Percentiles rank a stretch among this genome's conserved stretches.
Conservation (phyloP, 2,888 invertebrate genomes). For the Eupithecia vulgata region DNA sequence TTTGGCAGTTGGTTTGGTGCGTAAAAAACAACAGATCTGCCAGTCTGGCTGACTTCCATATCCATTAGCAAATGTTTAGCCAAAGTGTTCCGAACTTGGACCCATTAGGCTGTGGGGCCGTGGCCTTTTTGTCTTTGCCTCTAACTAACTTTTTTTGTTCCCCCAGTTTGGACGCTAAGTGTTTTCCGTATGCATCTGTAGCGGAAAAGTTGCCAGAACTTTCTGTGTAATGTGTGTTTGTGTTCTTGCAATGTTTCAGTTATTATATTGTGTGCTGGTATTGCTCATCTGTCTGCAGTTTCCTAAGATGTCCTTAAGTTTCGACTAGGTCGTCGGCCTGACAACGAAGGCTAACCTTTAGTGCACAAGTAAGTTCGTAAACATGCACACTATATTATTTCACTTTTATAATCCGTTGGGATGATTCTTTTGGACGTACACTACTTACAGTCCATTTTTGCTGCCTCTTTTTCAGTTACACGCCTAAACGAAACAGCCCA, state of each 20-base stretch:
- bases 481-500: neutral
- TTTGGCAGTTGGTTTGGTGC: slow-evolving; percentile 70
- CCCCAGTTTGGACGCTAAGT: slow-evolving; percentile 65
- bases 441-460: neutral
- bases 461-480: neutral
- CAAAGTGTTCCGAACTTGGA: slow-evolving; percentile 81
- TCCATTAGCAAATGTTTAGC: slow-evolving; percentile 83
- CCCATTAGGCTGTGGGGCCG: slow-evolving; percentile 66
- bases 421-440: neutral
- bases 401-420: neutral
- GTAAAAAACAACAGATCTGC: slow-evolving; percentile 71
- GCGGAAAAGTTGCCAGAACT: slow-evolving; percentile 43
- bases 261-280: slow-evolving; percentile 27
- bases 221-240: slow-evolving; percentile 37
- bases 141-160: slow-evolving; percentile 72
- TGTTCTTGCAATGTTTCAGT: slow-evolving; percentile 32
- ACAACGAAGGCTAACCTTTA: neutral
- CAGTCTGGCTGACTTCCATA: slow-evolving; percentile 77
- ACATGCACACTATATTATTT: neutral
- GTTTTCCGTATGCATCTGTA: slow-evolving; percentile 64
- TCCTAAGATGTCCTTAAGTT: neutral
- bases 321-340: neutral
- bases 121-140: slow-evolving; percentile 76
- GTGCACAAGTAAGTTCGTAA: too few species aligned
- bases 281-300: neutral